phyloP scores from a whole-genome alignment of 2,797 vertebrate species.

The Poeciliopsis turneri region DNA sequence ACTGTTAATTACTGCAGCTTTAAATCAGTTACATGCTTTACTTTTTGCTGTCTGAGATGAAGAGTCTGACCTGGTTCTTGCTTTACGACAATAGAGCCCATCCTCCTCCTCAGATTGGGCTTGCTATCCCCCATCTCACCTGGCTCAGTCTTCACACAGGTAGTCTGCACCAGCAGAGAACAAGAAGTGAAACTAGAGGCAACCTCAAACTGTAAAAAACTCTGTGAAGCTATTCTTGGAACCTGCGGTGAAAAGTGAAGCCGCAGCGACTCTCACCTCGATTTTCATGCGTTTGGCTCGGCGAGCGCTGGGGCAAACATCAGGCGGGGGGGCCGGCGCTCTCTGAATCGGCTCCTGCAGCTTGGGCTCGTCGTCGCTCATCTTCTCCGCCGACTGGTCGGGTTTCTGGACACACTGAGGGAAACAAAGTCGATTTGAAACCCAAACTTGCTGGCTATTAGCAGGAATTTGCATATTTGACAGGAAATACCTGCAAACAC shows the following conservation, averaged over 20 bases:
- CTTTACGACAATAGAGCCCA: constrained; percentile 91
- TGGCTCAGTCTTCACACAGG: constrained; percentile 85
- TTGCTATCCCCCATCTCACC: constrained; percentile 84
- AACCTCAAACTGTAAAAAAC: constrained; percentile 4
- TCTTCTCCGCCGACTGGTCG: constrained; percentile 74
- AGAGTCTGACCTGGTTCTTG: constrained; percentile 83
- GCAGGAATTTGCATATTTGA: constrained; percentile 1
- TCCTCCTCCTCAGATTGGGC: constrained; percentile 91
- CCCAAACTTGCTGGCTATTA: neutral
- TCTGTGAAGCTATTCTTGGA: neutral
- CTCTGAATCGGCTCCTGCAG: constrained; percentile 87
- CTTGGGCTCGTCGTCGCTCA: constrained; percentile 87
- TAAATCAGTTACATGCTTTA: neutral
- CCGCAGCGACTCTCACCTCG: constrained; percentile 79
- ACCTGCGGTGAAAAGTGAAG: neutral
- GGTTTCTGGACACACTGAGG: constrained; percentile 88
- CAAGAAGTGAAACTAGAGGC: neutral
- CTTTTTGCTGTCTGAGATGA: neutral
- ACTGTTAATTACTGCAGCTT: neutral
- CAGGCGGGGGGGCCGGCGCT: constrained; percentile 77
- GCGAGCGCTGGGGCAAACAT: constrained; percentile 84
- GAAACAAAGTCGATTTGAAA: constrained; percentile 29
- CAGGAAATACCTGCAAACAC: constrained; percentile 37
- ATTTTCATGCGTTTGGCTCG: constrained; percentile 91
- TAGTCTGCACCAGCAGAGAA: constrained; percentile 40